These are phyloP conservation scores for Orchesellides sinensis DNA, from an alignment of 2,888 invertebrate genomes.

Conservation along the genomic window DNA sequence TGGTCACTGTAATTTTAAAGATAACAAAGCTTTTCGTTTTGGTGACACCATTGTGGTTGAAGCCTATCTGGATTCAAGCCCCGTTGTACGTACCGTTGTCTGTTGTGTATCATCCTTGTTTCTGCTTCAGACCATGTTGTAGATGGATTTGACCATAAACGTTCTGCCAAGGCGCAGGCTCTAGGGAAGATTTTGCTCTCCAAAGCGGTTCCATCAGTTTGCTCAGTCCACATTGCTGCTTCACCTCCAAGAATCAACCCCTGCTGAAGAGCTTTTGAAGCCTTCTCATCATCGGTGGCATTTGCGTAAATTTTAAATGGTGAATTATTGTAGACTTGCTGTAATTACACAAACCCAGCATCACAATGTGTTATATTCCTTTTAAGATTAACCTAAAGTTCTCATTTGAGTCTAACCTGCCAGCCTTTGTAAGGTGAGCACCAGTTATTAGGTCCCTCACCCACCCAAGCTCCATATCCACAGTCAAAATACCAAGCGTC, in stretches of 20 bases:
- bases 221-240: slow-evolving; percentile 92
- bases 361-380: not conserved
- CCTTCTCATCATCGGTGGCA: slow-evolving; percentile 46
- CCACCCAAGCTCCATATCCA: slow-evolving; percentile 90
- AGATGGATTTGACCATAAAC: slow-evolving; percentile 73
- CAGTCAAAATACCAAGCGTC: slow-evolving; percentile 92
- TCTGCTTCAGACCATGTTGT: slow-evolving; percentile 70
- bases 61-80: slow-evolving; percentile 68
- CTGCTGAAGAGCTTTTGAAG: slow-evolving; percentile 53
- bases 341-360: not conserved
- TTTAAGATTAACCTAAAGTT: not conserved
- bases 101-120: slow-evolving; percentile 69
- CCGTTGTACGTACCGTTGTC: slow-evolving; percentile 68
- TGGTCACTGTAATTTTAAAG: not conserved
- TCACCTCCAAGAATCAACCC: slow-evolving; percentile 83
- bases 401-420: slow-evolving; percentile 79
- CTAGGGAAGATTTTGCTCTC: slow-evolving; percentile 72
- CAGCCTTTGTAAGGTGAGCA: slow-evolving; percentile 94
- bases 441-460: slow-evolving; percentile 88
- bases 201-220: slow-evolving; percentile 77
- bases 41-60: slow-evolving; percentile 74
- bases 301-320: slow-evolving; percentile 80
- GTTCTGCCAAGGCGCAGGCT: slow-evolving; percentile 71
- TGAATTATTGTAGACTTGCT: slow-evolving; percentile 85
- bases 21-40: slow-evolving; percentile 71